Conservation (phyloP, 1,140 invertebrate genomes). For the Drepana arcuata region DNA sequence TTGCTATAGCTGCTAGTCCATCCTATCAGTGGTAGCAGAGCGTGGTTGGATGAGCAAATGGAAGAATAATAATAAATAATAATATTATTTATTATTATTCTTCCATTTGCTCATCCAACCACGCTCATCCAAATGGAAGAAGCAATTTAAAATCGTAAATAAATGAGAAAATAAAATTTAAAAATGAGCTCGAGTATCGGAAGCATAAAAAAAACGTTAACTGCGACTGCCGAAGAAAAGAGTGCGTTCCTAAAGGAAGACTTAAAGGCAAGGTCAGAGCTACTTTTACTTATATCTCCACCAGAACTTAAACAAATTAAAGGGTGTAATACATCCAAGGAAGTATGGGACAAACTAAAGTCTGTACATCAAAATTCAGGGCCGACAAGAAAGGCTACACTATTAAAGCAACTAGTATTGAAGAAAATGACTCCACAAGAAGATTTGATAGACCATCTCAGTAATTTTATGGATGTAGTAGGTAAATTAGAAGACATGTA, state of each 20-base stretch:
- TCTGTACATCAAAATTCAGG: neutral
- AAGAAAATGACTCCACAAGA: neutral
- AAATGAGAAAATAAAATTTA: neutral
- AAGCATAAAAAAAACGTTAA: too few species aligned
- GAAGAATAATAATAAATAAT: too few species aligned
- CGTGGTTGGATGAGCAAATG: neutral
- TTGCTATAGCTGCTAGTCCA: too few species aligned
- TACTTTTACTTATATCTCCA: neutral
- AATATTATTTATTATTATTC: neutral
- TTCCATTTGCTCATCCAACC: neutral
- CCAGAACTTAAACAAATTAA: neutral
- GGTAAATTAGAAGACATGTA: neutral
- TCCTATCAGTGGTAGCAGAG: neutral
- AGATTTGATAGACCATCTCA: neutral
- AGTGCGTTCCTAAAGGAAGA: too few species aligned
- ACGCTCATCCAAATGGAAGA: neutral
- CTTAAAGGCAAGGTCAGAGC: neutral
- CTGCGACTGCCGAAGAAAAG: too few species aligned
- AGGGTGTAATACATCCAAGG: neutral
- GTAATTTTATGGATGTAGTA: neutral
- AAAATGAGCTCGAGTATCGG: too few species aligned
- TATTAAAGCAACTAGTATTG: neutral
- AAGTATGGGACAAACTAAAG: slow-evolving; percentile 4
- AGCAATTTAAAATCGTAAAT: neutral
- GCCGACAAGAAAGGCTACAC: neutral